Evolutionary conservation across 1,140 invertebrate genomes (phyloP), one percentile per base, ranked within the genome.

Genomic region (Aphelenchoides avenae): DNA sequence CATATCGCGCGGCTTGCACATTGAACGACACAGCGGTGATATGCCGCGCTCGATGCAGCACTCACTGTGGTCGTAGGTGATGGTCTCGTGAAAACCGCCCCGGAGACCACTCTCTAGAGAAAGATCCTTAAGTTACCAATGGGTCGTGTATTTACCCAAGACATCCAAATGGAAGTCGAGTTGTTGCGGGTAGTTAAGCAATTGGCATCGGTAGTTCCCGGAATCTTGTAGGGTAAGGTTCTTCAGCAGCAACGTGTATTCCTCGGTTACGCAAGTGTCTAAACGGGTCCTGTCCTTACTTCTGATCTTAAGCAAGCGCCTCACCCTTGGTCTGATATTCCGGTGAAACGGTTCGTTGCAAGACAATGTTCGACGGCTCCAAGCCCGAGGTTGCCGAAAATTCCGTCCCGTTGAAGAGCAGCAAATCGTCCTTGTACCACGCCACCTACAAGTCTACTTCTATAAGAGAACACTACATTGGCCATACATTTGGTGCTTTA

Each of bases 101-200:
- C 57, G 46, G 5, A 63, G 40, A 6, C 61, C 61, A 50, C 63
- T 64, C 22, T 64, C 61, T 67, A 29, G 57, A 62, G 48, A 64
- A 31, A 49, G 26, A 60, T 50, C 1, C 3, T 46, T 44, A 50
- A 22, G 15, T 22, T 61, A 6, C 15, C 18, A n/a, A 64, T 39
- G 27, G 26, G 3, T 7, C 20, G 11, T 20, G 26, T 58, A 13
- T 20, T 6, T 62, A 61, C 66, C 63, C 26, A 66, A 52, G 39
- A 66, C 64, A 40, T 70, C 60, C 20, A 66, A 37, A 20, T 70
- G 61, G 39, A 66, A 66, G 44, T 66, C 66, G 9, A 66, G 31
- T 70, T 66, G 64, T 50, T 66, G 64, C 4, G 66, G 60, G 24
- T 49, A n/a, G 15, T 33, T 26, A 18, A 51, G n/a, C 9, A 66